Conservation (phyloP, 2,888 invertebrate genomes). For the Xestia rhomboidea region DNA sequence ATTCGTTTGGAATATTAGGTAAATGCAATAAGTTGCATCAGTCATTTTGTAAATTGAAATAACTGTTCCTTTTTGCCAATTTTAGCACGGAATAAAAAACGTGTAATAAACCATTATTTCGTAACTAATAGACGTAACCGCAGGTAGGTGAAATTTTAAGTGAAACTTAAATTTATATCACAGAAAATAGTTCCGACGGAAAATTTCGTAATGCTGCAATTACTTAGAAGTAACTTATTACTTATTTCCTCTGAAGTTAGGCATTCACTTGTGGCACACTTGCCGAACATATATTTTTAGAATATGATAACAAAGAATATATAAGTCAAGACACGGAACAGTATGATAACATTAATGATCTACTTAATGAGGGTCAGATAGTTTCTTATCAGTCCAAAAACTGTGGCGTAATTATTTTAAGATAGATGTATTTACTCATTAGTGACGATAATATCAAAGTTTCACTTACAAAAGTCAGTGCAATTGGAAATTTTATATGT, state of each 20-base stretch:
- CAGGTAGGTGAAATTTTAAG: constrained; percentile 33
- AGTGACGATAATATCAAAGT: constrained; percentile 19
- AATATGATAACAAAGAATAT: constrained; percentile 1
- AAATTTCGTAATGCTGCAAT: constrained; percentile 36
- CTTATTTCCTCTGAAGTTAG: constrained; percentile 38
- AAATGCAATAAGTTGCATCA: constrained; percentile 16
- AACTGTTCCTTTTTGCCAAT: background rate
- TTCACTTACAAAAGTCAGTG: constrained; percentile 14
- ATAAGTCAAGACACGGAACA: constrained; percentile 20
- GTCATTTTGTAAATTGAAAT: constrained; percentile 8
- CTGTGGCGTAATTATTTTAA: constrained; percentile 24
- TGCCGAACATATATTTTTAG: constrained; percentile 17
- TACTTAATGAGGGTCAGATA: constrained; percentile 39
- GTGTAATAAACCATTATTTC: constrained; percentile 26
- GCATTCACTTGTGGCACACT: background rate
- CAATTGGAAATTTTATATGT: background rate
- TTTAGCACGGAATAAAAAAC: constrained; percentile 12
- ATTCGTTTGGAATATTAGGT: background rate
- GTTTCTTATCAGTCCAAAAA: constrained; percentile 41
- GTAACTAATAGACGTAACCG: constrained; percentile 44
- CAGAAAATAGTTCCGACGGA: constrained; percentile 42
- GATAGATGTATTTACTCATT: constrained; percentile 35
- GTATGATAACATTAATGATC: constrained; percentile 44
- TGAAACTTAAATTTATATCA: constrained; percentile 36
- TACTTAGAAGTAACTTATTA: constrained; percentile 32